phyloP scores from a whole-genome alignment of 2,888 invertebrate species.

The Dorcus parallelipipedus region DNA sequence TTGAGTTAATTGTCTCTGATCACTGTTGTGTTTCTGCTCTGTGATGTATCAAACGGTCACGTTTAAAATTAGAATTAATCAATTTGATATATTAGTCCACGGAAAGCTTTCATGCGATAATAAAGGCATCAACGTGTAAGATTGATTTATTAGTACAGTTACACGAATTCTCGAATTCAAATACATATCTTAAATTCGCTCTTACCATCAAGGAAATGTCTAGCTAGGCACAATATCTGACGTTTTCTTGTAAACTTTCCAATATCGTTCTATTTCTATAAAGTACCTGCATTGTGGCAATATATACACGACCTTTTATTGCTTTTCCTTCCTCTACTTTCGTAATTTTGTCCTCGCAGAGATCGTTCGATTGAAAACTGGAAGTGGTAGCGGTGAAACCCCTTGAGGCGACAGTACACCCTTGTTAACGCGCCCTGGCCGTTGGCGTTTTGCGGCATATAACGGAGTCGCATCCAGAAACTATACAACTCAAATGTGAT shows the following conservation, averaged over 20 bases:
- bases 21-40: no score
- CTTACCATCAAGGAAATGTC: no score
- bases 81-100: no score
- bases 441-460: constrained; percentile 6
- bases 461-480: constrained; percentile 11
- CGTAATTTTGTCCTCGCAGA: constrained; percentile 12
- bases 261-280: constrained; percentile 12
- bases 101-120: no score
- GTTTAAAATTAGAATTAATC: no score
- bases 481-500: constrained; percentile 8
- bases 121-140: no score
- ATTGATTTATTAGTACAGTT: no score
- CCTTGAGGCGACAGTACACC: constrained; percentile 7
- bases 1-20: no score
- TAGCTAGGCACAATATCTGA: neutral
- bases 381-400: constrained; percentile 12
- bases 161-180: no score
- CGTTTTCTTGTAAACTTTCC: constrained; percentile 9
- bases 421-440: constrained; percentile 12
- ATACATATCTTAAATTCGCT: no score
- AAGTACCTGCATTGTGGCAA: constrained; percentile 12
- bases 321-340: constrained; percentile 13
- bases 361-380: constrained; percentile 19
- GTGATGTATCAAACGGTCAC: no score
- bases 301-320: constrained; percentile 15